Evolutionary conservation across 2,113 vertebrate species (phyloP), one percentile per base, ranked within the genome.

Genomic region (Ivindomyrus marchei): DNA sequence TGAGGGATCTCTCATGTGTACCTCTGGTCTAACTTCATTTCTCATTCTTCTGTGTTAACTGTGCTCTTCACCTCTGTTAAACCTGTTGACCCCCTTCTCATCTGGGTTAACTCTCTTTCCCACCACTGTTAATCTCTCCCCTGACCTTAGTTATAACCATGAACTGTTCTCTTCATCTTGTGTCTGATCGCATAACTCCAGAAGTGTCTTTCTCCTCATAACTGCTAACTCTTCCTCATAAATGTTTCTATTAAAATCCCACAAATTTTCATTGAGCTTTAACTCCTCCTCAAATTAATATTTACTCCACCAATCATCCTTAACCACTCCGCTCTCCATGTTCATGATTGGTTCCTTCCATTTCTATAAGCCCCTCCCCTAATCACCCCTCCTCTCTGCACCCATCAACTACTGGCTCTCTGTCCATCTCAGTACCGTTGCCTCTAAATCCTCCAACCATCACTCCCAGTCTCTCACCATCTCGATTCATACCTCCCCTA

Each of bases 1-100:
- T 19, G 31, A 19, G 74, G 36, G 31, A 17, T 80, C 74, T 39
- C 3, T 80, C 36, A 80, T 80, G 74, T 39, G 5, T 19, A 42
- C 74, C 31, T 36, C 36, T 80, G 62, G 1, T 39, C 15, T 77
- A 77, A 77, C 31, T n/a, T 77, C 36, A 80, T 80, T 39, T 80
- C 74, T 80, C 17, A 74, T 31, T 31, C 4, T 36, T 74, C 42
- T 0, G 42, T 85, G 39, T 85, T 24, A 85, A 42, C 83, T 21
- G 3, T 47, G 36, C 39, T 10, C 42, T 46, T 80, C 74, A 80
- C 74, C 36, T 80, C 74, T 17, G 36, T 4, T 46, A 85, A 27
- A 85, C 3, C 83, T 85, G 83, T n/a, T 85, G n/a, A 85, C 83
- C 45, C 83, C 9, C 83, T 85, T 21, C 83, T 85, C 45, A 85